Base-by-base conservation (phyloP, 1,140 invertebrate genomes). In the Lordiphosa collinella region DNA sequence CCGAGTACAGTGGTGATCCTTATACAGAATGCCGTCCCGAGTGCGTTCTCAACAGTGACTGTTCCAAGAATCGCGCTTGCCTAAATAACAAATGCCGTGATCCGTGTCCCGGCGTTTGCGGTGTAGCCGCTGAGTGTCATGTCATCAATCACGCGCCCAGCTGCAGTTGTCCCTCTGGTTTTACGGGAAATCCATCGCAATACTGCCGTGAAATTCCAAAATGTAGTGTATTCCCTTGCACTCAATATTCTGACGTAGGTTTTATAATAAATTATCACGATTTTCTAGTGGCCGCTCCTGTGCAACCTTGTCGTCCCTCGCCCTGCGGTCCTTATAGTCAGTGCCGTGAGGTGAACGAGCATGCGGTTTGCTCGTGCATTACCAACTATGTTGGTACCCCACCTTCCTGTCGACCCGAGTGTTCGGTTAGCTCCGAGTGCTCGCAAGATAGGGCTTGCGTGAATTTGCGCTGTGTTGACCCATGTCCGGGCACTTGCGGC, bases 101-200 rank as follows among this genome's bases (percentile, higher is more conserved):
- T 89, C 94, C 94, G 10, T 95, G 94, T 79, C 90, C 91, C 8
- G 93, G 93, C 48, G 92, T 92, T 6, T 96, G 95, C 88, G 95
- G 94, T 11, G 87, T 91, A 13, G 93, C 94, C 85, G 94, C 95
- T 1, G 89, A 93, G 50, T 95, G 95, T 79, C 90, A 91, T 71
- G 93, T 95, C 1, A 90, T 92, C 2, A 95, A 95, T 79, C 94
- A 96, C 88, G 90, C 93, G 3, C 93, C 95, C 22, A 92, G 93
- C 37, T 96, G 95, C 76, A 92, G 91, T 44, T 96, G 94, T 85
- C 90, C 92, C 16, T 75, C 90, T 10, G 93, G 93, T 37, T 95
- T 91, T 62, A 93, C 92, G 56, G 95, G 95, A 65, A 93, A 96
- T 89, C 93, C 95, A 9, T 93, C 94, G 74, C 89, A 91, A 44